A percentile compares a stretch with the other conserved stretches of the same genome.
These are phyloP conservation scores for Heteropelma amictum DNA, from an alignment of 2,888 invertebrate genomes.

Conservation along the genomic window DNA sequence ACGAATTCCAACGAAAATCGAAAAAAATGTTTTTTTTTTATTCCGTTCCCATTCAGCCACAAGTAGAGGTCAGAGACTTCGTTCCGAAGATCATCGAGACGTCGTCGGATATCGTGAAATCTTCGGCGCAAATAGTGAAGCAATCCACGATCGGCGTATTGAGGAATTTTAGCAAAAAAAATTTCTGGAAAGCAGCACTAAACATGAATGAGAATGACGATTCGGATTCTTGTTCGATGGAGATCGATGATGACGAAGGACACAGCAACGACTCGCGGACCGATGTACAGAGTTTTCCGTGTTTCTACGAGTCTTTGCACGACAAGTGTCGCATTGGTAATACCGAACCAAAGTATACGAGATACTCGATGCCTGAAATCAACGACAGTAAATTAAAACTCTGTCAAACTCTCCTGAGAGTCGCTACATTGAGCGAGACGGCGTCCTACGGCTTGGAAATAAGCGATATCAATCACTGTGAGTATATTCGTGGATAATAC, in stretches of 20 bases:
- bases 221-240: slow-evolving; percentile 59
- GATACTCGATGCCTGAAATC: slow-evolving; percentile 73
- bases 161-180: slow-evolving; percentile 73
- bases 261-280: slow-evolving; percentile 52
- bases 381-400: slow-evolving; percentile 72
- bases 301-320: slow-evolving; percentile 75
- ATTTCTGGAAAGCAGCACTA: slow-evolving; percentile 76
- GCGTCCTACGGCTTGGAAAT: slow-evolving; percentile 71
- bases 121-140: slow-evolving; percentile 74
- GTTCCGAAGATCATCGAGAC: slow-evolving; percentile 73
- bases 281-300: slow-evolving; percentile 72
- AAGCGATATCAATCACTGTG: slow-evolving; percentile 73
- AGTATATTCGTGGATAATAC: no score
- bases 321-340: slow-evolving; percentile 69
- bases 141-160: slow-evolving; percentile 76
- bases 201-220: slow-evolving; percentile 62
- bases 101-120: slow-evolving; percentile 78
- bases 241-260: slow-evolving; percentile 52
- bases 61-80: slow-evolving; percentile 70
- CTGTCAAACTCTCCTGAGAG: slow-evolving; percentile 74
- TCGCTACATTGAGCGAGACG: slow-evolving; percentile 75
- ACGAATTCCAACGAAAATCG: not conserved
- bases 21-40: slow-evolving; percentile 18
- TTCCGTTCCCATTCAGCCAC: slow-evolving; percentile 62
- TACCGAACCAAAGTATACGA: slow-evolving; percentile 73